A percentile compares a stretch with the other conserved stretches of the same genome.
These are phyloP conservation scores for Ctenomys sociabilis DNA, from an alignment of 2,113 vertebrate genomes.

Conservation along the genomic window DNA sequence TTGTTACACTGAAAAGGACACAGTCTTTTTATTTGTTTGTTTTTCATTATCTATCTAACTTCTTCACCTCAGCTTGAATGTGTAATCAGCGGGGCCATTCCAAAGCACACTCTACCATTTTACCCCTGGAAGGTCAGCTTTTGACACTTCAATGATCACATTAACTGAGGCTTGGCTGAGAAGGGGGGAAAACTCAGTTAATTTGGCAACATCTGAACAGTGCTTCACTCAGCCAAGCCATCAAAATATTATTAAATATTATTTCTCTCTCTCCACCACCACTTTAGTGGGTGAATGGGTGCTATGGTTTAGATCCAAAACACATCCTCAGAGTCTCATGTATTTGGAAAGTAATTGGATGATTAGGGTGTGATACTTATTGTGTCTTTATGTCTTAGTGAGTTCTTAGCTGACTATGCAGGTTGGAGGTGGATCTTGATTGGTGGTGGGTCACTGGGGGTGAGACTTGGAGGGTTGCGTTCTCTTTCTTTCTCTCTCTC, in stretches of 20 bases:
- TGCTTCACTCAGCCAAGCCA: neutral
- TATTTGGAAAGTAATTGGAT: neutral
- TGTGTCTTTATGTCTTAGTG: neutral
- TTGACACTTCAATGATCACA: neutral
- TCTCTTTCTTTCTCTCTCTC: neutral
- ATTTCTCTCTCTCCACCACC: neutral
- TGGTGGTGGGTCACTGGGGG: neutral
- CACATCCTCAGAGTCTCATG: neutral
- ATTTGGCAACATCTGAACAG: neutral
- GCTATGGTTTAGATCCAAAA: neutral
- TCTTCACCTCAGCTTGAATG: neutral
- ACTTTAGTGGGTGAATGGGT: neutral
- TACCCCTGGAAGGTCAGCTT: neutral
- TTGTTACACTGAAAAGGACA: slow-evolving; percentile 4
- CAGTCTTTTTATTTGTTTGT: neutral
- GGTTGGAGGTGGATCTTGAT: neutral
- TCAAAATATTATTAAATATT: neutral
- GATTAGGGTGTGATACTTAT: neutral
- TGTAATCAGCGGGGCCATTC: neutral
- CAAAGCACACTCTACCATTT: neutral
- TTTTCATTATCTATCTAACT: neutral
- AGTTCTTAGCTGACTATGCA: neutral
- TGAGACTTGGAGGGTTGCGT: neutral
- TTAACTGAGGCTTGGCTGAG: slow-evolving; percentile 5
- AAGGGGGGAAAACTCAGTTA: neutral